Base-by-base conservation (phyloP, 1,140 invertebrate genomes). In the Hyles vespertilio region DNA sequence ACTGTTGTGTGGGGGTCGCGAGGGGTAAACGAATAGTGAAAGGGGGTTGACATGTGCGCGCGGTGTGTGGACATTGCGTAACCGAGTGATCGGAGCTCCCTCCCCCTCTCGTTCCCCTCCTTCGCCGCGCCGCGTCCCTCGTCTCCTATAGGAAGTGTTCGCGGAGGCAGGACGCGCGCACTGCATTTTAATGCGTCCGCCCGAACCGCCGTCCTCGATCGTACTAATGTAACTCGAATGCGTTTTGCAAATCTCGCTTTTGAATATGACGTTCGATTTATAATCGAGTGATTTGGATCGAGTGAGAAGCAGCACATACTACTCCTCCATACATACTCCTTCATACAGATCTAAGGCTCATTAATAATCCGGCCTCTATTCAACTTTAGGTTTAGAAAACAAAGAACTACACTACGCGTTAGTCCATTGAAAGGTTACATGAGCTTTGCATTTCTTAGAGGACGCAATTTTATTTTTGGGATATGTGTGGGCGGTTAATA, bases 101-200 rank as follows among this genome's bases (percentile, higher is more conserved):
- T n/a, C n/a, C 22, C 22, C 22, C 22, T 22, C 22, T 2, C 22
- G 0, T 22, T 2, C 22, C 22, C 2, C 22, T 22, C 22, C 1
- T 22, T 22, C 2, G 1, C 22, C 2, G 1, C 22, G 22, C 22
- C 22, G 22, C 22, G 22, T 22, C 22, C 22, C 22, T 22, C 53
- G 51, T 51, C 55, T 47, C 50, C 62, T 33, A 44, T 59, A 67
- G 67, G 63, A 59, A 63, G 62, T 52, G 56, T 59, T 47, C 52
- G 56, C 59, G 58, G 50, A 60, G 54, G 69, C 46, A 54, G 64
- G 48, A 63, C 69, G 65, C 62, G 70, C 60, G 61, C 22, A 22
- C 50, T 70, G 73, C 70, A 76, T 76, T 63, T 65, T 76, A 73
- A 76, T 70, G 22, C 22, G 22, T 22, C 22, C 22, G 22, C 22